These are phyloP conservation scores for Manis crassicaudata DNA, from an alignment of 2,797 vertebrate species.

Conservation along the genomic window DNA sequence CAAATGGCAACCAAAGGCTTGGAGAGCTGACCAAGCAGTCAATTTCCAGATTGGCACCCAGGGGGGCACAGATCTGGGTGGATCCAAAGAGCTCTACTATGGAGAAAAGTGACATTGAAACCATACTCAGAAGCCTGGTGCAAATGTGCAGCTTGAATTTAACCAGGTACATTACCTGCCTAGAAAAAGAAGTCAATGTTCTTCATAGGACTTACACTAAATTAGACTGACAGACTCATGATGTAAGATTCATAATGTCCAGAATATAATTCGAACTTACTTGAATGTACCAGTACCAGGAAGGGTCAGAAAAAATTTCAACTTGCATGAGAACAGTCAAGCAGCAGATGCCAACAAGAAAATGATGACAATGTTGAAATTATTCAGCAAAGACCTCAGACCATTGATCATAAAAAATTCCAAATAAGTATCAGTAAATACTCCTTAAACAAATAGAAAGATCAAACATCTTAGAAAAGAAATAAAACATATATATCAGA, in stretches of 20 bases:
- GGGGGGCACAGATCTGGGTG: background rate
- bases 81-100: background rate
- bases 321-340: background rate
- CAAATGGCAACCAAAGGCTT: background rate
- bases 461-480: background rate
- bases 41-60: background rate
- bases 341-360: background rate
- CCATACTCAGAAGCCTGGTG: background rate
- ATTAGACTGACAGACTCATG: background rate
- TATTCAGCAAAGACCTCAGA: background rate
- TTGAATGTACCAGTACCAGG: background rate
- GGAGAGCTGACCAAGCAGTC: background rate
- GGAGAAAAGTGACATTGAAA: background rate
- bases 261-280: background rate
- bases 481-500: background rate
- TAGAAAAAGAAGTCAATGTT: background rate
- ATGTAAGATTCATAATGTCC: background rate
- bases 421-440: background rate
- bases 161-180: background rate
- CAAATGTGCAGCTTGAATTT: background rate
- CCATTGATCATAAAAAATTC: background rate
- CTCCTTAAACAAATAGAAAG: background rate
- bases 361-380: background rate
- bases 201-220: background rate
- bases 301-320: background rate